Evolutionary conservation across 35 echinoderm and acorn worm species (phyloP).

Genomic region (Holothuria glaberrima): DNA sequence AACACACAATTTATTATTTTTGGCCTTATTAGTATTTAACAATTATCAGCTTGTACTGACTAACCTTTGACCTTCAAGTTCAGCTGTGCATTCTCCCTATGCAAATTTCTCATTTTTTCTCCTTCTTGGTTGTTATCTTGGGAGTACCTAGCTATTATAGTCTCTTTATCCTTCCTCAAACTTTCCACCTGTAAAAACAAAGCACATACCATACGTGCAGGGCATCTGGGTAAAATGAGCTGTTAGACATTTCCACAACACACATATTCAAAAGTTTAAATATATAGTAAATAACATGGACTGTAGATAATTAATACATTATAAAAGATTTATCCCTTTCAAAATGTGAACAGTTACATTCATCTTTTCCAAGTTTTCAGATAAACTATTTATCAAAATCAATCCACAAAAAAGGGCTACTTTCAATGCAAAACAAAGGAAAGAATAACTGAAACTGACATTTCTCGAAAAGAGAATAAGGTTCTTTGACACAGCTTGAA

Average conservation of each 20-base stretch:
- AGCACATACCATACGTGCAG: not conserved
- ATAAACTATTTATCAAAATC: too few species aligned
- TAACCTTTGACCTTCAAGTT: slow-evolving; percentile 96
- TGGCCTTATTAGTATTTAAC: too few species aligned
- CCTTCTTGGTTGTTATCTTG: slow-evolving; percentile 90
- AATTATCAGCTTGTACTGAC: not conserved
- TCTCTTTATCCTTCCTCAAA: slow-evolving; percentile 87
- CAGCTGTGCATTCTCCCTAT: slow-evolving; percentile 95
- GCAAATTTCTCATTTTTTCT: slow-evolving; percentile 81
- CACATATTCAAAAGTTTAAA: not conserved
- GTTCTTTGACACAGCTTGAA: too few species aligned
- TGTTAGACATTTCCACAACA: not conserved
- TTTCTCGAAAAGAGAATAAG: too few species aligned
- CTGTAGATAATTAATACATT: not conserved
- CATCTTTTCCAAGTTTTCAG: too few species aligned
- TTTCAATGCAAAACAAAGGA: too few species aligned
- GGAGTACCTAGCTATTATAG: slow-evolving; percentile 87
- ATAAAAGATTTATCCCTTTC: too few species aligned
- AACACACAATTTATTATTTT: too few species aligned
- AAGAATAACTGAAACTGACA: too few species aligned
- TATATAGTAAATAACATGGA: not conserved
- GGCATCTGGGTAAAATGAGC: not conserved
- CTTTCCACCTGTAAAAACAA: slow-evolving; percentile 71
- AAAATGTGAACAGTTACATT: too few species aligned
- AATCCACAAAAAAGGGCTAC: too few species aligned